phyloP scores from a whole-genome alignment of 2,113 vertebrate species.

The Motacilla alba region DNA sequence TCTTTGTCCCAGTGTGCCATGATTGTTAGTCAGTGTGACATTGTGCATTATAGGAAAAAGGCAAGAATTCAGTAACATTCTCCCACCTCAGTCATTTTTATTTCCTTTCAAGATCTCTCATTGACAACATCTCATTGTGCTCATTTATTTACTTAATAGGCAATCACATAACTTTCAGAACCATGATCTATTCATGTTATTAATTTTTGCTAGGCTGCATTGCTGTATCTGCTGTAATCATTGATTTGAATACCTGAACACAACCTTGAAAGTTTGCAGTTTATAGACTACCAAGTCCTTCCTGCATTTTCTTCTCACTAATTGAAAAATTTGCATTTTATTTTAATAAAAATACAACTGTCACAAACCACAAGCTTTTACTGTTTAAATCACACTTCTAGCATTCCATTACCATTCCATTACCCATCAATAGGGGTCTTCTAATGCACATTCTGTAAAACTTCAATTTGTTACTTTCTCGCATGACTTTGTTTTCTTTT shows the following conservation, averaged over 20 bases:
- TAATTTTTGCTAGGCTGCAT: conserved; percentile 15
- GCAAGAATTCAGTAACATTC: neutral
- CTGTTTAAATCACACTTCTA: neutral
- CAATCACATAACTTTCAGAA: conserved; percentile 41
- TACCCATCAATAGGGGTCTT: neutral
- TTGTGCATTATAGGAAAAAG: neutral
- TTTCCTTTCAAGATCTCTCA: neutral
- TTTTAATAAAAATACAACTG: neutral
- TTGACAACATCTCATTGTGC: neutral
- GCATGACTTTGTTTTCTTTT: neutral
- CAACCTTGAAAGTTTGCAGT: conserved; percentile 40
- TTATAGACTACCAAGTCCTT: neutral
- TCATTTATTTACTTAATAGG: conserved; percentile 30
- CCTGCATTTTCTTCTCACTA: neutral
- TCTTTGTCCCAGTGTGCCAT: neutral
- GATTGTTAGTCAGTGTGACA: neutral
- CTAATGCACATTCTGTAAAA: neutral
- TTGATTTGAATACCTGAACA: conserved; percentile 14
- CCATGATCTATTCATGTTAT: neutral
- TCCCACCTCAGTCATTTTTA: neutral
- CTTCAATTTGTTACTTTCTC: neutral
- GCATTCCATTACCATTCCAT: neutral
- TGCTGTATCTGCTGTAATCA: neutral
- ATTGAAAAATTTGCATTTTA: neutral
- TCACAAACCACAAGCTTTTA: neutral